phyloP scores from a whole-genome alignment of 2,113 vertebrate species.

The Numenius arquata region DNA sequence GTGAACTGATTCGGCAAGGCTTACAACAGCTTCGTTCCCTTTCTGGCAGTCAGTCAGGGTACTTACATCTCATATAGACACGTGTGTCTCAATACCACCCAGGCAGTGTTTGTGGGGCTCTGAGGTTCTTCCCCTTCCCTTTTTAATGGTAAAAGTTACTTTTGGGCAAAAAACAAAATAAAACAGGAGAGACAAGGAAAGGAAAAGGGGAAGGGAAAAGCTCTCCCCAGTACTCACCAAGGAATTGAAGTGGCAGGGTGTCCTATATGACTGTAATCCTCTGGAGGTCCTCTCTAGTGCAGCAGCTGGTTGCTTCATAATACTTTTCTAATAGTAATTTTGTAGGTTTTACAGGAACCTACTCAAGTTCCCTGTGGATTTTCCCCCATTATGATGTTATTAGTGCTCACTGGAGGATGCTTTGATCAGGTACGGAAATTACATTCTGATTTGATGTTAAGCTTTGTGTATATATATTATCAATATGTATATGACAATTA shows the following conservation, averaged over 20 bases:
- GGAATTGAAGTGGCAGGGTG: background rate
- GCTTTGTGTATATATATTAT: background rate
- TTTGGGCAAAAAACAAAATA: background rate
- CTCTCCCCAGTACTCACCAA: background rate
- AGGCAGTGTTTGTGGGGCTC: background rate
- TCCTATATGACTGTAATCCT: accelerated
- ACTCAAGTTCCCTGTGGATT: accelerated
- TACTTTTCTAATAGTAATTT: background rate
- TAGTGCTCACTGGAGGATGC: background rate
- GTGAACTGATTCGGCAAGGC: background rate
- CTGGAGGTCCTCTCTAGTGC: background rate
- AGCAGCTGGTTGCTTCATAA: background rate
- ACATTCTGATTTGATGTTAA: background rate
- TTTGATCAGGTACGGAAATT: background rate
- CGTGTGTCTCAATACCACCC: background rate
- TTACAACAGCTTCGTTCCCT: background rate
- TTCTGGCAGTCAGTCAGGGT: background rate
- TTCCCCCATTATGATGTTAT: background rate
- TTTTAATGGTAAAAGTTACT: background rate
- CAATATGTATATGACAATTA: background rate
- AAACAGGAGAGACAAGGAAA: background rate
- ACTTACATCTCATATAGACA: background rate
- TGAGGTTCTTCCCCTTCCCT: background rate
- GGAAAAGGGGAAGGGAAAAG: background rate
- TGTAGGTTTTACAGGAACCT: background rate